A percentile compares a stretch with the other conserved stretches of the same genome.
Evolutionary conservation across 2,888 invertebrate species (phyloP).

Genomic region (Pteria penguin): DNA sequence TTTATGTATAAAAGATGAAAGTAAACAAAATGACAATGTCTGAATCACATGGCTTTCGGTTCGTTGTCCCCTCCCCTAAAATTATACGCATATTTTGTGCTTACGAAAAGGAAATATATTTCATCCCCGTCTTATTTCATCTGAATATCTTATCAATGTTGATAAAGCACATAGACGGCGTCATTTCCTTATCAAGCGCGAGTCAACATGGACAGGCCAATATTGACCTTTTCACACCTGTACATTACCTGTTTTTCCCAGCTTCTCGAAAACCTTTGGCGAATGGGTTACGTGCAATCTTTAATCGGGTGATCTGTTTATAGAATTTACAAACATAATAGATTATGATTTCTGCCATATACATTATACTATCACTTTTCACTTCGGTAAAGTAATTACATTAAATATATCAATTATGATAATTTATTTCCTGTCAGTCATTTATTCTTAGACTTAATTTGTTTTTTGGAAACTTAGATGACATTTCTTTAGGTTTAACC

Average conservation of each 20-base stretch:
- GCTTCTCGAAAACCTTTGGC: slow-evolving; percentile 72
- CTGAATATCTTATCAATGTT: background rate
- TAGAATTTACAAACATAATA: background rate
- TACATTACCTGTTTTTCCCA: slow-evolving; percentile 65
- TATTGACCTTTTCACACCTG: slow-evolving; percentile 35
- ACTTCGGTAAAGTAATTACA: background rate
- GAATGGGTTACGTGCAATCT: slow-evolving; percentile 72
- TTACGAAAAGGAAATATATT: too few species aligned
- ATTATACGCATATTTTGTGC: too few species aligned
- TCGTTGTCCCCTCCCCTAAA: too few species aligned
- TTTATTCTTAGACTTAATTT: too few species aligned
- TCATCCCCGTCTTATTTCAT: too few species aligned
- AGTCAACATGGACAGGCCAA: background rate
- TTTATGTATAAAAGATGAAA: too few species aligned
- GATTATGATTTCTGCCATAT: background rate
- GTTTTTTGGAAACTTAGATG: too few species aligned
- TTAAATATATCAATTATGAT: too few species aligned
- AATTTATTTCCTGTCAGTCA: too few species aligned
- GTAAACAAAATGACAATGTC: too few species aligned
- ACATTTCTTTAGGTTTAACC: too few species aligned
- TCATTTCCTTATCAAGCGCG: background rate
- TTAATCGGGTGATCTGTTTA: slow-evolving; percentile 66
- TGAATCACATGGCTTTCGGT: too few species aligned
- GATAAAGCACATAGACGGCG: background rate
- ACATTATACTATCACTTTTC: background rate